phyloP scores from a whole-genome alignment of 2,113 vertebrate genomes.

The Marmota flaviventris region DNA sequence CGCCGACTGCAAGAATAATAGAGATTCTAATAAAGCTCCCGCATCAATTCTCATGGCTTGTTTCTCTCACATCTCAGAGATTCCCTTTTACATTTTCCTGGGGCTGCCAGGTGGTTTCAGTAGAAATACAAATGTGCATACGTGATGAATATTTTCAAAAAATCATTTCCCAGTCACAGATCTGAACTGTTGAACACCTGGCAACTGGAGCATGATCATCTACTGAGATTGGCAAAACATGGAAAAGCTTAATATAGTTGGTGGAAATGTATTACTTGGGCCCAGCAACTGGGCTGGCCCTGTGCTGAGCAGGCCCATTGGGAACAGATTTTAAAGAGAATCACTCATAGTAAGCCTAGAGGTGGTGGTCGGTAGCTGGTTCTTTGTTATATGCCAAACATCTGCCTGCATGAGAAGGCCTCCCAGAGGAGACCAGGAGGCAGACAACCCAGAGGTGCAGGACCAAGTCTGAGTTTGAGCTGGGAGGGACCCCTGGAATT shows the following conservation, averaged over 20 bases:
- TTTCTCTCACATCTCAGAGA: background rate
- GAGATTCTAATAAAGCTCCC: slow-evolving; percentile 54
- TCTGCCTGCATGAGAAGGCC: background rate
- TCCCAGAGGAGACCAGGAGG: background rate
- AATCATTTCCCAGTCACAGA: background rate
- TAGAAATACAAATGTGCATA: background rate
- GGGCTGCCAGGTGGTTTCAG: background rate
- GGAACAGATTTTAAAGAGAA: background rate
- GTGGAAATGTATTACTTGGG: background rate
- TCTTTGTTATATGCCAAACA: background rate
- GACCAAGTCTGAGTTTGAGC: rapidly evolving
- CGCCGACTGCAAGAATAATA: background rate
- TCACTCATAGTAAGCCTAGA: background rate
- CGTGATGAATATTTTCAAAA: background rate
- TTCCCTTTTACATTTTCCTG: background rate
- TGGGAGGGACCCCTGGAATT: too few relatives aligned
- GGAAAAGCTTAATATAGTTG: background rate
- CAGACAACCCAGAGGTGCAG: background rate
- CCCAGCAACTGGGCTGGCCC: background rate
- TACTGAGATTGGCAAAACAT: background rate
- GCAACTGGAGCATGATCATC: background rate
- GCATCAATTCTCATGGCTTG: background rate
- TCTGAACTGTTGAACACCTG: background rate
- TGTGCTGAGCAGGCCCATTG: background rate
- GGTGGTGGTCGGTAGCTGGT: background rate